Percentiles rank a stretch among this genome's conserved stretches.
These are phyloP conservation scores for Eolophus roseicapilla DNA, from an alignment of 2,113 vertebrate species.

Conservation along the genomic window DNA sequence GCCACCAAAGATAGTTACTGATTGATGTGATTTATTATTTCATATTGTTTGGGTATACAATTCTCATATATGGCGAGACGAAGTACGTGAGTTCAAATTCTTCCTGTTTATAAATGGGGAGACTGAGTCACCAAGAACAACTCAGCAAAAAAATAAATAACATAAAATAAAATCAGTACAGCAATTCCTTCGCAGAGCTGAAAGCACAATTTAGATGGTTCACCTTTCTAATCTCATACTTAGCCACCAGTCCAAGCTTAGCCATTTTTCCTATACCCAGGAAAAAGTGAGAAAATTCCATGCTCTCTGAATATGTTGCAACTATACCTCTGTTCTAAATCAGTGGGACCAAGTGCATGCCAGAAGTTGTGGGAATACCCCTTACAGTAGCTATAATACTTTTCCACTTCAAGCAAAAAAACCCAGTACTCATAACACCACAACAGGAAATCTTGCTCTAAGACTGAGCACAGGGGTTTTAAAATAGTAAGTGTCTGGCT, in stretches of 20 bases:
- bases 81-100: background rate
- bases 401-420: background rate
- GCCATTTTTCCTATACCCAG: background rate
- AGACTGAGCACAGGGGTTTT: background rate
- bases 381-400: background rate
- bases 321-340: background rate
- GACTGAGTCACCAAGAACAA: background rate
- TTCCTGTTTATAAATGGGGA: background rate
- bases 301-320: background rate
- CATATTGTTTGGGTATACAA: background rate
- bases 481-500: background rate
- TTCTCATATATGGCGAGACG: background rate
- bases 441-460: background rate
- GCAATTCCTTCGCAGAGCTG: background rate
- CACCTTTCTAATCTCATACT: background rate
- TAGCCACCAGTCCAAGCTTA: background rate
- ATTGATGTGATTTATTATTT: background rate
- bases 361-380: background rate
- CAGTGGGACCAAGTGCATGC: background rate
- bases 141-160: background rate
- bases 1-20: background rate
- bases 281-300: background rate
- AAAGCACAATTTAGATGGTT: background rate
- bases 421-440: background rate
- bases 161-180: background rate